A percentile compares a stretch with the other conserved stretches of the same genome.
These are phyloP conservation scores for Rhopalosiphum nymphaeae DNA, from an alignment of 2,888 invertebrate genomes.

Conservation along the genomic window DNA sequence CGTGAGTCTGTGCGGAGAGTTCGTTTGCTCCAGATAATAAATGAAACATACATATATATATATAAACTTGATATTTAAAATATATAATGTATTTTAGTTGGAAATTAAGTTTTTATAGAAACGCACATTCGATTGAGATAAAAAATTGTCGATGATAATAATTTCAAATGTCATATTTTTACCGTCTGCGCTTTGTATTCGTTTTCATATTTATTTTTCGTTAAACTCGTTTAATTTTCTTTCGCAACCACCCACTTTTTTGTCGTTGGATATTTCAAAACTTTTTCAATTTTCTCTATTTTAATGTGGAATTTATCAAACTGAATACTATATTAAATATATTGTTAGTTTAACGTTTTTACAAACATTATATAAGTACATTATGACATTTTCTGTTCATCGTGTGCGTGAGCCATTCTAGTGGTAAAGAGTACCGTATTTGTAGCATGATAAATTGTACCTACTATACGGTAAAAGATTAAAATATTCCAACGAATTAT, in stretches of 20 bases:
- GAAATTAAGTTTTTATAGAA: neutral
- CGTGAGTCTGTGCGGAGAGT: neutral
- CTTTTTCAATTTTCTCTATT: constrained; percentile 53
- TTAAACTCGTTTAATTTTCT: constrained; percentile 50
- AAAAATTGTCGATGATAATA: constrained; percentile 13
- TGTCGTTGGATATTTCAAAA: constrained; percentile 29
- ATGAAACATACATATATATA: neutral
- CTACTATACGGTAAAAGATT: neutral
- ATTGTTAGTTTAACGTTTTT: neutral
- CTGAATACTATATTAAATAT: neutral
- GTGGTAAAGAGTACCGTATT: neutral
- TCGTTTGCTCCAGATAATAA: constrained; percentile 1
- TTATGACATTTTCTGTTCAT: neutral
- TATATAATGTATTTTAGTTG: neutral
- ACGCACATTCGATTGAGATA: neutral
- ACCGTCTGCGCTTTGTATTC: neutral
- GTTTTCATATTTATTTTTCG: constrained; percentile 7
- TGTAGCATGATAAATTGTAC: neutral
- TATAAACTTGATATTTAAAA: neutral
- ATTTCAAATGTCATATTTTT: constrained; percentile 44
- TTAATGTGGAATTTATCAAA: constrained; percentile 16
- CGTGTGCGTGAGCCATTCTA: neutral
- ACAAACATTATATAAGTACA: neutral
- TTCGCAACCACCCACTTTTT: constrained; percentile 24
- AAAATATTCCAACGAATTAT: neutral